Evolutionary conservation across 2,797 vertebrate species (phyloP).

Genomic region (Hipposideros larvatus): DNA sequence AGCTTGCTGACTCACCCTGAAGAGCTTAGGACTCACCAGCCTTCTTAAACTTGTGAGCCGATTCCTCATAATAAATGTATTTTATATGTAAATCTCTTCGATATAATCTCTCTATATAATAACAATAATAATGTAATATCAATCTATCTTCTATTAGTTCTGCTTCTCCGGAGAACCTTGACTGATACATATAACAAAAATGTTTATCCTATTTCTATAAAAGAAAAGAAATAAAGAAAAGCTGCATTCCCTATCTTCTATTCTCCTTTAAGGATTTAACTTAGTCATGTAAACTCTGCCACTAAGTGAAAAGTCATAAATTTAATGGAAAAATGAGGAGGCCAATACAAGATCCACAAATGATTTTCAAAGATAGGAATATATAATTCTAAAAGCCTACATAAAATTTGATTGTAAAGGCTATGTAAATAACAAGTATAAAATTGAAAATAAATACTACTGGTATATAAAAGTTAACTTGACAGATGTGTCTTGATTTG

Average conservation of each 20-base stretch:
- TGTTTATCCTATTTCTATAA: neutral
- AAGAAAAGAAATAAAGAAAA: neutral
- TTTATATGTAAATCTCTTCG: neutral
- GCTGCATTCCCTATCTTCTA: neutral
- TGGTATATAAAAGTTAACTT: neutral
- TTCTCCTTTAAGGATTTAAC: neutral
- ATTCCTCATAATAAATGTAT: neutral
- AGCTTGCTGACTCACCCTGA: neutral
- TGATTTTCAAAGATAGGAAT: neutral
- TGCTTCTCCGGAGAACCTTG: neutral
- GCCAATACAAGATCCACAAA: neutral
- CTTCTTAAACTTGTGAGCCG: neutral
- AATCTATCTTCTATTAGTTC: neutral
- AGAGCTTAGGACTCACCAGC: neutral
- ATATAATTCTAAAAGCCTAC: neutral
- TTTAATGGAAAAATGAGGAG: neutral
- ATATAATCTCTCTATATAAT: neutral
- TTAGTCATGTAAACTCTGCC: neutral
- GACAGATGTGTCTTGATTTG: neutral
- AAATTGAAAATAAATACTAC: neutral
- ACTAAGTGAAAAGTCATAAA: neutral
- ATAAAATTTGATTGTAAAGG: neutral
- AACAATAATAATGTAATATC: neutral
- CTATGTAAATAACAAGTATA: neutral
- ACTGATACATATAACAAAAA: neutral